Evolutionary conservation across 2,797 vertebrate species (phyloP).

Genomic region (Astyanax mexicanus): DNA sequence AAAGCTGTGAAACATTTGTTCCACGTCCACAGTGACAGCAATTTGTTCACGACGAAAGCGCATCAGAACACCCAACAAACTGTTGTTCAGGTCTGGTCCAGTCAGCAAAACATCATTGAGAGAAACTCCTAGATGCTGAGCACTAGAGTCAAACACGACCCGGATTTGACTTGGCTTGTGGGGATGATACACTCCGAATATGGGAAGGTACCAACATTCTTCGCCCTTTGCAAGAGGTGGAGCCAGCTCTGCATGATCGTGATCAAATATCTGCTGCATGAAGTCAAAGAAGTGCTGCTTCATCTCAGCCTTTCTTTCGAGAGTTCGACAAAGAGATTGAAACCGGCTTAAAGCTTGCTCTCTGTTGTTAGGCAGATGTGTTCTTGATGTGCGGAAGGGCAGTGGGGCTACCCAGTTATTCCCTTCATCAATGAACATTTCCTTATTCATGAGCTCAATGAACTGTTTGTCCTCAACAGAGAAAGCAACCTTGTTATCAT

Average conservation of each 20-base stretch:
- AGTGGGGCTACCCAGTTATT: too few species aligned
- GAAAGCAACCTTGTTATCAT: too few species aligned
- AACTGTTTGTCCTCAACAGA: constrained; percentile 1
- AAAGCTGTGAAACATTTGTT: constrained; percentile 3
- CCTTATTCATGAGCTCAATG: neutral
- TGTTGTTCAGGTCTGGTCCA: constrained; percentile 8
- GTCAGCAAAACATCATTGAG: too few species aligned
- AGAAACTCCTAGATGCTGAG: too few species aligned
- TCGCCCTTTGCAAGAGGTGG: too few species aligned
- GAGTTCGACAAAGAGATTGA: neutral
- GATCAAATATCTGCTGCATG: too few species aligned
- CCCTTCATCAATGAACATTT: neutral
- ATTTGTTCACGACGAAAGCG: neutral
- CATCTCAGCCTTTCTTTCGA: neutral
- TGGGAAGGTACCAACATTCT: too few species aligned
- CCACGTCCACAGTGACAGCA: neutral
- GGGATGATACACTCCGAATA: too few species aligned
- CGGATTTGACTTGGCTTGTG: too few species aligned
- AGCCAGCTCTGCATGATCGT: too few species aligned
- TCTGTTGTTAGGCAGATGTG: neutral
- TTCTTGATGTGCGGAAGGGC: neutral
- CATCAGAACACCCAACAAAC: neutral
- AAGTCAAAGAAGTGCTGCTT: too few species aligned
- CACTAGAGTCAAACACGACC: too few species aligned
- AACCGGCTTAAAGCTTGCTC: neutral